Evolutionary conservation across 2,888 invertebrate genomes (phyloP), one percentile per base, ranked within the genome.

Genomic region (Cantharis rufa): DNA sequence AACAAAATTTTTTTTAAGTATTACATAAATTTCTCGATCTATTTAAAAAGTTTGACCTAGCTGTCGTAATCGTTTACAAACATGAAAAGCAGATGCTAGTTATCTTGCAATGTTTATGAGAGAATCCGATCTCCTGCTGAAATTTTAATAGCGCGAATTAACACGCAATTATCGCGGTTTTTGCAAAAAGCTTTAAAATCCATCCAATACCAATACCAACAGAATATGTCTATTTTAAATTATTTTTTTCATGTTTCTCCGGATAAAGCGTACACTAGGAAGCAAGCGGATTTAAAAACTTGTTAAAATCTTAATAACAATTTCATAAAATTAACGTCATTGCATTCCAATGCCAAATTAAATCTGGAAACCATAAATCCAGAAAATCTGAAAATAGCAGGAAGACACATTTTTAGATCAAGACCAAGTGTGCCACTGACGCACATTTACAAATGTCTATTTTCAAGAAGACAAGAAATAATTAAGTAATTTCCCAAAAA

Each of bases 271-370:
- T 9, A n/a, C 48, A 48, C 9, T 1, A 48, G 48, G 48, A 48
- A 48, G 48, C n/a, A 9, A 48, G n/a, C n/a, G n/a, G 2, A 48
- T 48, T 48, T 1, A 48, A 48, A n/a, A 48, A 48, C 48, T 48
- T 48, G 48, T 48, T n/a, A 48, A 48, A 48, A 48, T n/a, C 9
- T 48, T 48, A 48, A 48, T n/a, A 48, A 48, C 48, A 48, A 48
- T 48, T 48, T 48, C 48, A 48, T 48, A 9, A n/a, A n/a, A 48
- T 48, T 48, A 48, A 48, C 48, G 76, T 76, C 76, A 76, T 69
- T 63, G 61, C 11, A 69, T 61, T 24, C 70, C 76, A 73, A 48
- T 76, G 76, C 76, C 76, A 76, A 72, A 76, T 70, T 76, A 76
- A 76, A 76, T 72, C 71, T 75, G 75, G 71, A 75, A 75, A 69